A percentile compares a stretch with the other conserved stretches of the same genome.
These are phyloP conservation scores for Struthio camelus DNA, from an alignment of 2,113 vertebrate genomes.

Conservation along the genomic window DNA sequence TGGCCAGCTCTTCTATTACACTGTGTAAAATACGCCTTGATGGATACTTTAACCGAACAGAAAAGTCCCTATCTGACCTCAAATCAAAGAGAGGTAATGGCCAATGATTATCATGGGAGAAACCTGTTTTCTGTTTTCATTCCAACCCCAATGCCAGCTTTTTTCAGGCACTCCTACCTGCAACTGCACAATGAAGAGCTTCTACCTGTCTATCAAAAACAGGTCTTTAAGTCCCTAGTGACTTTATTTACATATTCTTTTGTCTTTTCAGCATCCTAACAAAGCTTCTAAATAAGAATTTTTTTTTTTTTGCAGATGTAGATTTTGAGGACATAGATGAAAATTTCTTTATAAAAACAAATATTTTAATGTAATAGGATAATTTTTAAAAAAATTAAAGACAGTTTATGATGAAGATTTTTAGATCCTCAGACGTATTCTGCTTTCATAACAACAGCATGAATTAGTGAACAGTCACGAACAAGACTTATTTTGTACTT, in stretches of 20 bases:
- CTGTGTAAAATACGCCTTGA: not conserved
- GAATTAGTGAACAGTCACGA: not conserved
- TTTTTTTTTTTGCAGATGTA: not conserved
- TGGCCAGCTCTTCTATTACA: not conserved
- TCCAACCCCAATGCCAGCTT: not conserved
- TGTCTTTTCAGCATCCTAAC: not conserved
- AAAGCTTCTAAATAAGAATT: not conserved
- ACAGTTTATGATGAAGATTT: not conserved
- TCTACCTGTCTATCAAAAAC: not conserved
- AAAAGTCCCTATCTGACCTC: not conserved
- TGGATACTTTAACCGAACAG: not conserved
- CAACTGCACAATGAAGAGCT: not conserved
- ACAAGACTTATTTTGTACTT: not conserved
- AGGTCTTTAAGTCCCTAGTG: not conserved
- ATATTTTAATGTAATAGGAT: not conserved
- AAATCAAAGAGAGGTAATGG: conserved; percentile 20
- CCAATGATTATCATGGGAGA: not conserved
- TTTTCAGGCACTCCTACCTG: not conserved
- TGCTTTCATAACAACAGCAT: not conserved
- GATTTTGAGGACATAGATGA: not conserved
- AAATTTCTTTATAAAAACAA: not conserved
- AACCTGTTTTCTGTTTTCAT: not conserved
- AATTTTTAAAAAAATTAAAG: not conserved
- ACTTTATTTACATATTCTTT: not conserved
- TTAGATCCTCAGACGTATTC: not conserved